These are phyloP conservation scores for Bombylius major DNA, from an alignment of 2,888 invertebrate species.

Conservation along the genomic window DNA sequence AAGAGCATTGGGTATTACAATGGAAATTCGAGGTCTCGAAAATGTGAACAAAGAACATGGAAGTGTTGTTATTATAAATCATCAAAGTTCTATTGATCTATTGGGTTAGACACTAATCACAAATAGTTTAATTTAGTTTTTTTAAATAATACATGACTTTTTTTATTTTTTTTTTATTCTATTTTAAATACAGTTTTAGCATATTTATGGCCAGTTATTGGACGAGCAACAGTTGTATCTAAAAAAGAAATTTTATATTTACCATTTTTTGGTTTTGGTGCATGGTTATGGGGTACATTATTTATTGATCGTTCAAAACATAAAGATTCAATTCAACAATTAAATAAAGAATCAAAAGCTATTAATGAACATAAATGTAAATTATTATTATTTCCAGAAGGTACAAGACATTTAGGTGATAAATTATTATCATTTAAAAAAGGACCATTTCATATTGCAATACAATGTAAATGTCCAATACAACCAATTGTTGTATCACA, in stretches of 20 bases:
- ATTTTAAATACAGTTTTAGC: slow-evolving; percentile 44
- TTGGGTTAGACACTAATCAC: slow-evolving; percentile 46
- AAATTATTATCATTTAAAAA: slow-evolving; percentile 84
- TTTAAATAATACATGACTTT: neutral
- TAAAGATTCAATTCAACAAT: slow-evolving; percentile 54
- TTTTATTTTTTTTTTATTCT: neutral
- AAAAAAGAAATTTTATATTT: slow-evolving; percentile 73
- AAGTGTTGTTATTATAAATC: slow-evolving; percentile 72
- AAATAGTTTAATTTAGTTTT: neutral
- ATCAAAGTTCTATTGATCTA: slow-evolving; percentile 78
- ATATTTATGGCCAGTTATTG: slow-evolving; percentile 72
- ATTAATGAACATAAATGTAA: slow-evolving; percentile 56
- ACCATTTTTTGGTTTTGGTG: slow-evolving; percentile 72
- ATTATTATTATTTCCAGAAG: slow-evolving; percentile 85
- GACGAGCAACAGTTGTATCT: slow-evolving; percentile 66
- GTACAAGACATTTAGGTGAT: slow-evolving; percentile 68
- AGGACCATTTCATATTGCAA: slow-evolving; percentile 88
- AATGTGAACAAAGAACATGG: slow-evolving; percentile 63
- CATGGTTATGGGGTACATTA: slow-evolving; percentile 80
- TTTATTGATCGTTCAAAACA: slow-evolving; percentile 71
- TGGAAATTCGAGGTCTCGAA: slow-evolving; percentile 60
- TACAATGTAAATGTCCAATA: slow-evolving; percentile 70
- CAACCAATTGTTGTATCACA: slow-evolving; percentile 81
- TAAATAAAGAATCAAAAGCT: slow-evolving; percentile 57
- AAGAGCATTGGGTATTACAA: slow-evolving; percentile 49